Evolutionary conservation across 2,888 invertebrate genomes (phyloP), one percentile per base, ranked within the genome.

Genomic region (Synergus gifuensis): DNA sequence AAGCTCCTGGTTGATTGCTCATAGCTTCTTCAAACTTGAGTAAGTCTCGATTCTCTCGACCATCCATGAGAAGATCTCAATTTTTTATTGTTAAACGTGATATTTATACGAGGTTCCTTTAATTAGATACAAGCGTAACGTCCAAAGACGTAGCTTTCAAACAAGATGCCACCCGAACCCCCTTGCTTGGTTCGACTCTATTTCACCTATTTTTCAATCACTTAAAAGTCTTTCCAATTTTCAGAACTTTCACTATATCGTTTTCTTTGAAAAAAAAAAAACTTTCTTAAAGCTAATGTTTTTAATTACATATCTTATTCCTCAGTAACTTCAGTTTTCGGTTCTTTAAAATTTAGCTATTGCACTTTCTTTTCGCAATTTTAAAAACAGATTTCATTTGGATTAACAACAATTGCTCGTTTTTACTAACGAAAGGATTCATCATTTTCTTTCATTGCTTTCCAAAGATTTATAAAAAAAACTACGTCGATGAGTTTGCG

Each of bases 1-100:
- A 92, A 92, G 90, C 89, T 86, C 88, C 88, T 87, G 86, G 90
- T 85, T 89, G 89, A 90, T 89, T 89, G 87, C 87, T 87, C 87
- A 88, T 88, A 87, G 88, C 87, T 89, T 88, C 89, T 88, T 90
- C 90, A 87, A 73, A 87, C 87, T 87, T 88, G 78, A 79, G 76
- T 78, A 62, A 83, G 73, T 73, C 54, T 73, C 73, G n/a, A 73
- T 73, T 73, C 54, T 73, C 73, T 73, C 49, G 36, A 73, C 54
- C 36, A 73, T 36, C 36, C 40, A 2, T 73, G 73, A 73, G 73
- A 73, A 79, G 77, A 80, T 81, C 80, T 83, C 66, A 80, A 67
- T 78, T 80, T 69, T 76, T 80, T 79, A 69, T 54, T 73, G 49
- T 36, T 73, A 62, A 62, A 28, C 28, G 14, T 62, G 62, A 62